These are phyloP conservation scores for Montipora foliosa DNA, from an alignment of 64 coral and sea anemone species.

Conservation along the genomic window DNA sequence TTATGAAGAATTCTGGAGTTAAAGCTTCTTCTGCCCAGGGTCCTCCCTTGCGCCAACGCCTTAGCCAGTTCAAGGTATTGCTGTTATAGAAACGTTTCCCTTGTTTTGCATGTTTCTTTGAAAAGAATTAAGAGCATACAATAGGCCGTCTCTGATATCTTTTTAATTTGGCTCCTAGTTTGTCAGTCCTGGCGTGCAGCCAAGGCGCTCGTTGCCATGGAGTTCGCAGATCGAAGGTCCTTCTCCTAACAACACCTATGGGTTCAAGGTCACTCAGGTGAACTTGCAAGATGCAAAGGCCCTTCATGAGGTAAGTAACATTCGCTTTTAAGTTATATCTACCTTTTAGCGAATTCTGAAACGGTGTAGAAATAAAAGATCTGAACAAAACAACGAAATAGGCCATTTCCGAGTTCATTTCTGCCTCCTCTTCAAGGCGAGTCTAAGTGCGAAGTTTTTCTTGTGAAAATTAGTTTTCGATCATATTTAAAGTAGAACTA, in stretches of 20 bases:
- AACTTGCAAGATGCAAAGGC: slow-evolving; percentile 83
- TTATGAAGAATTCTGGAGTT: neutral
- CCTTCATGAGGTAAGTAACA: slow-evolving; percentile 71
- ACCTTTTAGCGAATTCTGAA: too few species aligned
- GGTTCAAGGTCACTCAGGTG: slow-evolving; percentile 79
- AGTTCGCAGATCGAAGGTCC: slow-evolving; percentile 91
- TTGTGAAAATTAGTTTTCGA: too few species aligned
- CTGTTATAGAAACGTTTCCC: neutral
- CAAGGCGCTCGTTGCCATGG: slow-evolving; percentile 39
- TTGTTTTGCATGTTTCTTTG: neutral
- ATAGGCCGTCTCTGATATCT: neutral
- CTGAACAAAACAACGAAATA: too few species aligned
- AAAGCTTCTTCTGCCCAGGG: neutral
- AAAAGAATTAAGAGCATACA: neutral
- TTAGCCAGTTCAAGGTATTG: slow-evolving; percentile 87
- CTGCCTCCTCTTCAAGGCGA: too few species aligned
- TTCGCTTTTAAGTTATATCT: neutral
- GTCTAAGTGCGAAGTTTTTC: too few species aligned
- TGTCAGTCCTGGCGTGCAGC: slow-evolving; percentile 43
- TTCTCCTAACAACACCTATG: slow-evolving; percentile 88
- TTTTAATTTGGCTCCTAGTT: slow-evolving; percentile 12
- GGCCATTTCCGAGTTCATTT: too few species aligned
- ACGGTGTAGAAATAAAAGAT: too few species aligned
- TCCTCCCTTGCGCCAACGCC: slow-evolving; percentile 51
- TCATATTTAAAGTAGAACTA: too few species aligned